These are phyloP conservation scores for Caenorhabditis sp. DNA, from an alignment of 2,888 invertebrate genomes.

Conservation along the genomic window DNA sequence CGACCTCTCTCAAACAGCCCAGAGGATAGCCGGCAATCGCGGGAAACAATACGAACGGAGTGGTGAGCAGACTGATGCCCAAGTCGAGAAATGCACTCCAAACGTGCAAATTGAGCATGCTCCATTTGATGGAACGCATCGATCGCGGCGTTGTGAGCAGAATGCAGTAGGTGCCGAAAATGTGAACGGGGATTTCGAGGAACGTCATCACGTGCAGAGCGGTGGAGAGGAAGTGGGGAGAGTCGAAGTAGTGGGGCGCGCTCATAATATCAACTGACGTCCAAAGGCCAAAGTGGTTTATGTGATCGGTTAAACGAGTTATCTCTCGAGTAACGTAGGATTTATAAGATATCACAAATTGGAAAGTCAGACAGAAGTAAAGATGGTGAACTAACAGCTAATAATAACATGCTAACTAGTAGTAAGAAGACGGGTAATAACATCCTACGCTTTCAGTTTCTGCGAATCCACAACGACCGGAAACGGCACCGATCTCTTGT, in stretches of 20 bases:
- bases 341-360: no score
- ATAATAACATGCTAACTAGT: no score
- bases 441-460: no score
- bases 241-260: neutral
- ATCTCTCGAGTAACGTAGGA: no score
- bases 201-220: neutral
- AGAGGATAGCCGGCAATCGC: neutral
- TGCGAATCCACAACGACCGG: no score
- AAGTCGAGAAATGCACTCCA: neutral
- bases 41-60: constrained; percentile 2
- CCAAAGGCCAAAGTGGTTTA: neutral
- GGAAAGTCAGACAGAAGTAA: no score
- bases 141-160: neutral
- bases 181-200: neutral
- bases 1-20: neutral
- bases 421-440: no score
- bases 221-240: neutral
- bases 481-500: no score
- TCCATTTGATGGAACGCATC: constrained; percentile 1
- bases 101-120: neutral
- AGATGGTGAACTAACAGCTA: no score
- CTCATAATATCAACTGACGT: no score
- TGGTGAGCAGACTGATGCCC: neutral
- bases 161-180: constrained; percentile 6
- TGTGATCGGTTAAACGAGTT: no score